Percentiles rank a stretch among this genome's conserved stretches.
Conservation (phyloP, 2,888 invertebrate genomes). For the Athalia rosae region DNA sequence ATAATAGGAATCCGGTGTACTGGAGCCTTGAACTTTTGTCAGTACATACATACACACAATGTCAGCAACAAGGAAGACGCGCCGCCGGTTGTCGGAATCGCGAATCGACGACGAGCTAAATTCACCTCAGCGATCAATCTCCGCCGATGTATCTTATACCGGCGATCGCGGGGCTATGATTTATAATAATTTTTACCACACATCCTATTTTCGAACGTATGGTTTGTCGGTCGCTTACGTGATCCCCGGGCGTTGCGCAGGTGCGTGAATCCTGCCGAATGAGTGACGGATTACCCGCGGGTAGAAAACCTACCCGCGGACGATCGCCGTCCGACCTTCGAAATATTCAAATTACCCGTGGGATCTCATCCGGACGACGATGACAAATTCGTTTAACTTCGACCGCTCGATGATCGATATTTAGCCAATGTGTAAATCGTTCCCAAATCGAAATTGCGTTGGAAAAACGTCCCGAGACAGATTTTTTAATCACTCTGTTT, state of each 20-base stretch:
- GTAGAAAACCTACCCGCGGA: no score
- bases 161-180: neutral
- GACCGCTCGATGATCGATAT: conserved; percentile 29
- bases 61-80: neutral
- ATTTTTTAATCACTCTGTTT: no score
- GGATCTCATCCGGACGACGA: neutral
- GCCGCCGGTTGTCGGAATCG: neutral
- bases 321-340: conserved; percentile 15
- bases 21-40: no score
- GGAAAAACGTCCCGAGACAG: no score
- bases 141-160: neutral
- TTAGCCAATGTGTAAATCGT: no score
- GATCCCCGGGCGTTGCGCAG: neutral
- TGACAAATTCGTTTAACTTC: conserved; percentile 27
- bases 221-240: conserved; percentile 11
- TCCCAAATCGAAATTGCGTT: no score
- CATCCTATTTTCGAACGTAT: neutral
- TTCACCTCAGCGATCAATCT: no score
- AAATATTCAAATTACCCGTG: neutral
- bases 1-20: no score
- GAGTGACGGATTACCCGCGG: conserved; percentile 27
- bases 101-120: neutral
- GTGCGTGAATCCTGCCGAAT: neutral
- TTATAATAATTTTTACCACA: neutral
- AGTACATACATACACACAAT: neutral